Percentiles rank a stretch among this genome's conserved stretches.
Conservation (phyloP, 2,888 invertebrate species). For the Drosophila fungiperda region DNA sequence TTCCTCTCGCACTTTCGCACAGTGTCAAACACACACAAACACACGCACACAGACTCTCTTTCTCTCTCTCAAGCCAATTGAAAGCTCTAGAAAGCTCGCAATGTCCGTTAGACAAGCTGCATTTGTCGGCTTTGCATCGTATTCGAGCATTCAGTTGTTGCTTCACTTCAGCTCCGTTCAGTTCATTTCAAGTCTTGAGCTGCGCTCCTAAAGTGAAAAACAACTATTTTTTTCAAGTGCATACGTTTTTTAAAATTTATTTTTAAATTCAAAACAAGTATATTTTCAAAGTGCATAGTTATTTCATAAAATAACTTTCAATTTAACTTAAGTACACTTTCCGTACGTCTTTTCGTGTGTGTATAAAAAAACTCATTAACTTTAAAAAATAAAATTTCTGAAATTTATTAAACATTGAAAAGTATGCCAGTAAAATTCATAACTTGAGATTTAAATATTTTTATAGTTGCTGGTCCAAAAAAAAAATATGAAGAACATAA, state of each 20-base stretch:
- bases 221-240: slow-evolving; percentile 16
- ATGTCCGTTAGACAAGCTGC: slow-evolving; percentile 42
- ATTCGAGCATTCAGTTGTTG: slow-evolving; percentile 69
- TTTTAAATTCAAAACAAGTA: background rate
- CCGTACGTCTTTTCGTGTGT: background rate
- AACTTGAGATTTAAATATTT: background rate
- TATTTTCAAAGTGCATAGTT: background rate
- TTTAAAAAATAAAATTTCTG: background rate
- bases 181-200: slow-evolving; percentile 46
- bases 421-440: background rate
- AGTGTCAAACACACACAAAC: background rate
- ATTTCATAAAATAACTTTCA: background rate
- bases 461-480: too few relatives aligned
- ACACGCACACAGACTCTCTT: background rate
- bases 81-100: slow-evolving; percentile 50
- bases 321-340: background rate
- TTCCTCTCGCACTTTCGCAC: background rate
- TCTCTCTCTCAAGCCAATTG: slow-evolving; percentile 34
- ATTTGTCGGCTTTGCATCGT: slow-evolving; percentile 58
- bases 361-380: background rate
- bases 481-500: background rate
- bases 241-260: slow-evolving; percentile 8
- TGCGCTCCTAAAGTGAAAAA: slow-evolving; percentile 19
- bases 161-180: slow-evolving; percentile 74
- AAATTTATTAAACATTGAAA: background rate